Evolutionary conservation across 2,113 vertebrate species (phyloP), one percentile per base, ranked within the genome.

Genomic region (Hydrochoerus hydrochaeris): DNA sequence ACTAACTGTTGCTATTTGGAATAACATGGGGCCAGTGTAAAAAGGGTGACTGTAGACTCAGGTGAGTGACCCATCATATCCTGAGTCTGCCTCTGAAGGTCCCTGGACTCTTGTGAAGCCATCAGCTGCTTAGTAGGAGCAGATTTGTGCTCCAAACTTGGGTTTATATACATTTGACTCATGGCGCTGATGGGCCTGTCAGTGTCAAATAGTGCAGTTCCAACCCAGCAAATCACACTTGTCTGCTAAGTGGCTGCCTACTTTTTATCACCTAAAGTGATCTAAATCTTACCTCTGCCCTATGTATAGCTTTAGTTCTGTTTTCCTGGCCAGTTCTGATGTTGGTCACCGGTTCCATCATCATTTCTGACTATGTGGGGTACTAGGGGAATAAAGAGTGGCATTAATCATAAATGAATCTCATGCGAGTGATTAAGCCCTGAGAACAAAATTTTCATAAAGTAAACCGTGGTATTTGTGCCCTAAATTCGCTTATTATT

Each of bases 1-100:
- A 84, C 52, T 93, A 57, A 71, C 7, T 52, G 83, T 94, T 91
- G 86, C 89, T 96, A 46, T 97, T 95, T 97, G 75, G 57, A 94
- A 94, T 93, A 97, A 80, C 89, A 85, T n/a, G 12, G 32, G 67
- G 38, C 62, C 63, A 75, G 28, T 80, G 28, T 87, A 86, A 92
- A 67, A 78, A 92, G 65, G 49, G 3, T 86, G 57, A 87, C 24
- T 85, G 2, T 60, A 85, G 67, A 86, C 7, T 95, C 69, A 93
- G 90, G 60, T 81, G 52, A 90, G 26, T 1, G 6, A 95, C 86
- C 57, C 84, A 93, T 1, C 46, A 32, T 71, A 69, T 58, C 90
- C 62, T 86, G 65, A 60, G 30, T 77, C 35, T 32, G 26, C 4
- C 52, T 35, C 80, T 24, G 41, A 57, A 10, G 89, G 84, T 67